Conservation (phyloP, 2,113 vertebrate species). For the Cavia porcellus region DNA sequence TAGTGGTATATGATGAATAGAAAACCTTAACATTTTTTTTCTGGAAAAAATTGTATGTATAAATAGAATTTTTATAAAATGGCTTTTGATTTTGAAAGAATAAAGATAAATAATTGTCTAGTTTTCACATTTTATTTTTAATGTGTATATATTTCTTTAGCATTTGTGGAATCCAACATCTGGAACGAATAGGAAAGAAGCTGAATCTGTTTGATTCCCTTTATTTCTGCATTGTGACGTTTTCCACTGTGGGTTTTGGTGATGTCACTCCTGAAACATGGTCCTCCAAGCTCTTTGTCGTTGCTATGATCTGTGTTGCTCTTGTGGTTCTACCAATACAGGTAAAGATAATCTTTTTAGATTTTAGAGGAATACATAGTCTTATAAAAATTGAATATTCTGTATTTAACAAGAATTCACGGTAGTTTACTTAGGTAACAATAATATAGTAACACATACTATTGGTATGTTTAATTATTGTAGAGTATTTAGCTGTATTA, state of each 20-base stretch:
- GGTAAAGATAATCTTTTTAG: constrained; percentile 83
- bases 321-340: constrained; percentile 93
- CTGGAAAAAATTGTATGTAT: not conserved
- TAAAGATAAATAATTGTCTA: constrained; percentile 44
- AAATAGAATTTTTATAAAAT: not conserved
- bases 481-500: not conserved
- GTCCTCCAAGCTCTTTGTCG: constrained; percentile 93
- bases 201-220: constrained; percentile 93
- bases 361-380: not conserved
- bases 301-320: constrained; percentile 94
- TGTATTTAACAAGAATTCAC: not conserved
- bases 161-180: constrained; percentile 94
- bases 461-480: not conserved
- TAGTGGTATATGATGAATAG: not conserved
- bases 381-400: not conserved
- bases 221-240: constrained; percentile 95
- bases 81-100: constrained; percentile 19
- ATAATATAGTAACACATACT: not conserved
- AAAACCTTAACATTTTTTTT: constrained; percentile 13
- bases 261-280: constrained; percentile 93
- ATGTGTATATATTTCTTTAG: constrained; percentile 84
- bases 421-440: not conserved
- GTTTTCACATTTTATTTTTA: constrained; percentile 70
- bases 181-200: constrained; percentile 92
- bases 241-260: constrained; percentile 94